phyloP scores from a whole-genome alignment of 2,888 invertebrate genomes.

The Priocnemis perturbator region DNA sequence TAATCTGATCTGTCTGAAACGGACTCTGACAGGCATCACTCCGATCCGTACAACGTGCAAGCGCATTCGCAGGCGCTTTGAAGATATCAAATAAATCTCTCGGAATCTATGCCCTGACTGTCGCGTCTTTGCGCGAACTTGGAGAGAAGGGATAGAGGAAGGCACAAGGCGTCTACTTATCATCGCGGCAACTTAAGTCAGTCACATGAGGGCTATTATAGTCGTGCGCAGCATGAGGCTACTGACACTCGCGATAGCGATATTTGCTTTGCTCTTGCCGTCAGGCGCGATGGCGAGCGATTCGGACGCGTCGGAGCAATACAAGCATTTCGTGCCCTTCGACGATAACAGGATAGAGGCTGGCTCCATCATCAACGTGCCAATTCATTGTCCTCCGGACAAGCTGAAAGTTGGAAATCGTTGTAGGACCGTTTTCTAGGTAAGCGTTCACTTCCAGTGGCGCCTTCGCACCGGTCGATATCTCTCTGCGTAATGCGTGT shows the following conservation, averaged over 20 bases:
- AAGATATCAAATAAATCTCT: too few species aligned
- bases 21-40: too few species aligned
- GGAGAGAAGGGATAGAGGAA: not conserved
- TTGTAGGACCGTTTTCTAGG: slow-evolving; percentile 65
- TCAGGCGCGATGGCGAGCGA: slow-evolving; percentile 21
- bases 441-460: not conserved
- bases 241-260: slow-evolving; percentile 35
- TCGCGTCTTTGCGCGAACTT: too few species aligned
- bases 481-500: too few species aligned
- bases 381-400: slow-evolving; percentile 62
- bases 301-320: slow-evolving; percentile 17
- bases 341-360: slow-evolving; percentile 35
- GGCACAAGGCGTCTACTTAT: not conserved
- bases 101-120: too few species aligned
- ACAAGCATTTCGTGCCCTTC: slow-evolving; percentile 57
- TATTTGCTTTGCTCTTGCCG: slow-evolving; percentile 24
- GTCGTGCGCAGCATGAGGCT: slow-evolving; percentile 46
- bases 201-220: slow-evolving; percentile 19
- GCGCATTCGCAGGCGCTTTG: too few species aligned
- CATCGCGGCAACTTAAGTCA: not conserved
- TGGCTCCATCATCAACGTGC: slow-evolving; percentile 65
- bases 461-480: not conserved
- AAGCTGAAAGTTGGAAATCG: slow-evolving; percentile 61
- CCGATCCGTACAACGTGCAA: too few species aligned
- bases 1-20: too few species aligned